phyloP scores from a whole-genome alignment of 1,140 invertebrate species.

The Aphidius ervi region DNA sequence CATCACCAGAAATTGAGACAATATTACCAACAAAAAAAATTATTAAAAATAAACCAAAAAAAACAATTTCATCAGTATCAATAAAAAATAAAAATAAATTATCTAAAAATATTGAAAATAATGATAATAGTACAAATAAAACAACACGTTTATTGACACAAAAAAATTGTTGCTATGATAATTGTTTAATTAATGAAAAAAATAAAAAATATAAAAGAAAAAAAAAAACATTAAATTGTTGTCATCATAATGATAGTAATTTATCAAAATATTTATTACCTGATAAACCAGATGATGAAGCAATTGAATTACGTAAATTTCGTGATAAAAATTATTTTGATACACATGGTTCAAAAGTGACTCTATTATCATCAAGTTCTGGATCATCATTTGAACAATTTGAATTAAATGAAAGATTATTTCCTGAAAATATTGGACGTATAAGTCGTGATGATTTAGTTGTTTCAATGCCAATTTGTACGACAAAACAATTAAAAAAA shows the following conservation, averaged over 20 bases:
- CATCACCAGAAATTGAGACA: slow-evolving; percentile 14
- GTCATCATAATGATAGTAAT: neutral
- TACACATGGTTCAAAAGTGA: slow-evolving; percentile 39
- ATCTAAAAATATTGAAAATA: neutral
- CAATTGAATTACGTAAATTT: slow-evolving; percentile 34
- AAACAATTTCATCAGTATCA: slow-evolving; percentile 9
- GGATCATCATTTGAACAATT: slow-evolving; percentile 36
- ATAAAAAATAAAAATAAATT: neutral
- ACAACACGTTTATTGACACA: slow-evolving; percentile 4
- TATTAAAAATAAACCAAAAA: neutral
- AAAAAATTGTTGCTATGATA: slow-evolving; percentile 7
- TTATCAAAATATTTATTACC: slow-evolving; percentile 14
- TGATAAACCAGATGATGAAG: slow-evolving; percentile 16
- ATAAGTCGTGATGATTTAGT: slow-evolving; percentile 32
- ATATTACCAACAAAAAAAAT: slow-evolving; percentile 8
- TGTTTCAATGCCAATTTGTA: slow-evolving; percentile 36
- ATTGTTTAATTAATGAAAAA: slow-evolving; percentile 12
- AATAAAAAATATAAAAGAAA: neutral
- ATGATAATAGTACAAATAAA: neutral
- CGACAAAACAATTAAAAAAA: slow-evolving; percentile 32
- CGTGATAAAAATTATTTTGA: slow-evolving; percentile 46
- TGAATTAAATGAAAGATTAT: slow-evolving; percentile 39
- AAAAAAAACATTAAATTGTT: slow-evolving; percentile 6
- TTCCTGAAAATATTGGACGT: slow-evolving; percentile 32
- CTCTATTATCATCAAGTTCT: slow-evolving; percentile 29